Percentiles rank a stretch among this genome's conserved stretches.
phyloP scores from a whole-genome alignment of 2,888 invertebrate genomes.

The Glyphotaelius pellucidus region DNA sequence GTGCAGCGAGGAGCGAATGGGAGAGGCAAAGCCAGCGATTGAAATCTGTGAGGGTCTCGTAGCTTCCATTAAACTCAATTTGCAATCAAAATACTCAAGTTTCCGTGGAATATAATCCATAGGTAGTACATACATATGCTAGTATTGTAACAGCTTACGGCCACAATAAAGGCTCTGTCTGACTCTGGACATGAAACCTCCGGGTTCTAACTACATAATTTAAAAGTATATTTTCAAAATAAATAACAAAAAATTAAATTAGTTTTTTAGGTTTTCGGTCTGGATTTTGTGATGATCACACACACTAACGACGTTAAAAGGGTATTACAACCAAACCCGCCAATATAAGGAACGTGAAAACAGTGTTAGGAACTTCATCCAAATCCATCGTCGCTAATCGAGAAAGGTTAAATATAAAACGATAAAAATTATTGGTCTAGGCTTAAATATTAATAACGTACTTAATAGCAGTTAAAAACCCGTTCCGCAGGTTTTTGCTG shows the following conservation, averaged over 20 bases:
- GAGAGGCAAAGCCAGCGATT: not conserved
- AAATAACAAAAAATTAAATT: too few species aligned
- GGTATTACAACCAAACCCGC: not conserved
- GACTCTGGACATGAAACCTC: too few species aligned
- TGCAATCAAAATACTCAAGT: not conserved
- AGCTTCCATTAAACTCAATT: not conserved
- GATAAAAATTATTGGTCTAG: not conserved
- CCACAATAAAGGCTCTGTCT: too few species aligned
- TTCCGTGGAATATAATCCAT: not conserved
- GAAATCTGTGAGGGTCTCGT: not conserved
- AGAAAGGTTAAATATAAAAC: not conserved
- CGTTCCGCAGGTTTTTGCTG: too few species aligned
- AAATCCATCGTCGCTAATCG: not conserved
- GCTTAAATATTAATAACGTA: too few species aligned
- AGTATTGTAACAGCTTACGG: too few species aligned
- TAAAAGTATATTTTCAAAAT: too few species aligned
- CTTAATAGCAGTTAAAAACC: too few species aligned
- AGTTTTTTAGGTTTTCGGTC: too few species aligned
- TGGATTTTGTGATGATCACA: not conserved
- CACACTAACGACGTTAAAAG: not conserved
- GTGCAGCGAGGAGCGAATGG: not conserved
- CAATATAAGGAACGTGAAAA: not conserved
- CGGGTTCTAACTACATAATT: too few species aligned
- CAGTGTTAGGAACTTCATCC: not conserved
- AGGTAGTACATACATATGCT: too few species aligned